These are phyloP conservation scores for Salmo trutta DNA, from an alignment of 2,797 vertebrate genomes.

Conservation along the genomic window DNA sequence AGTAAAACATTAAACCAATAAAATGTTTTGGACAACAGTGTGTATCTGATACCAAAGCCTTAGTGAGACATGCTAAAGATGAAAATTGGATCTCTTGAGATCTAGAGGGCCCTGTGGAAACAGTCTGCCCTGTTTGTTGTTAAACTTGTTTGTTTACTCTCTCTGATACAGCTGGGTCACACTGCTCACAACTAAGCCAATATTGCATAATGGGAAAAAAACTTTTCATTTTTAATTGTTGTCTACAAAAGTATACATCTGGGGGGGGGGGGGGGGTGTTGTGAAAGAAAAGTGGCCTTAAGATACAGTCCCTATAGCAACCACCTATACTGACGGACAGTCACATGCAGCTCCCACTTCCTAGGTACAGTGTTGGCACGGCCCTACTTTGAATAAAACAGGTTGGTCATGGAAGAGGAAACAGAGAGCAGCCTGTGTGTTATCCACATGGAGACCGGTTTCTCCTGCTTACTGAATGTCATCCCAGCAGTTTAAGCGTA, in stretches of 20 bases:
- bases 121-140: not conserved
- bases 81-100: no score
- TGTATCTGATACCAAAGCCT: no score
- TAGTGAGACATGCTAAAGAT: no score
- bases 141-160: not conserved
- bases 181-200: no score
- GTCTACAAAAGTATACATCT: not conserved
- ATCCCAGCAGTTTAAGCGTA: conserved; percentile 31
- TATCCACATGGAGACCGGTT: conserved; percentile 61
- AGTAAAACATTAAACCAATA: not conserved
- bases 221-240: no score
- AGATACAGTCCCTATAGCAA: conserved; percentile 6
- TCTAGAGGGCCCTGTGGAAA: not conserved
- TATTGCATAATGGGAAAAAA: not conserved
- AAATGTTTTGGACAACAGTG: not conserved
- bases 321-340: not conserved
- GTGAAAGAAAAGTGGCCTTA: not conserved
- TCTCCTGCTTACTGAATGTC: conserved; percentile 70
- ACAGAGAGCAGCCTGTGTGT: conserved; percentile 24
- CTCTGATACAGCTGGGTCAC: no score
- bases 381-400: conserved; percentile 48
- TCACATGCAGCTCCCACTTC: not conserved
- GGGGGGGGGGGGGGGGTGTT: not conserved
- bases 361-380: not conserved
- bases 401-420: conserved; percentile 42